Evolutionary conservation across 2,797 vertebrate species (phyloP).

Genomic region (Tiaroga cobitis): DNA sequence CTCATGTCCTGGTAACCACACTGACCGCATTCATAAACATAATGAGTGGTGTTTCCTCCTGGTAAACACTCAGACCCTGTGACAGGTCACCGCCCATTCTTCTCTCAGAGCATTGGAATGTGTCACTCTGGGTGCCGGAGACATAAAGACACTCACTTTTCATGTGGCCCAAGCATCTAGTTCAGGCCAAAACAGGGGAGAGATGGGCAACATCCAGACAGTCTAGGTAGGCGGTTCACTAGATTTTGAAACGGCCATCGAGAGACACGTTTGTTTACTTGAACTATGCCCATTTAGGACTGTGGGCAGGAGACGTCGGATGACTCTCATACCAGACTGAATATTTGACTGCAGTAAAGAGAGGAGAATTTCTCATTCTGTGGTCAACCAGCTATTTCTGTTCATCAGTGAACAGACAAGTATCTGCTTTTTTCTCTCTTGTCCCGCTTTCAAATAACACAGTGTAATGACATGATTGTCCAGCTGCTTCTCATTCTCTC

Average conservation of each 20-base stretch:
- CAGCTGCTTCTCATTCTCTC: conserved; percentile 52
- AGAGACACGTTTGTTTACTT: conserved; percentile 17
- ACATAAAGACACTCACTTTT: conserved; percentile 27
- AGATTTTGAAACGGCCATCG: not conserved
- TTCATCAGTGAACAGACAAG: conserved; percentile 6
- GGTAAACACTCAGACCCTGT: conserved; percentile 32
- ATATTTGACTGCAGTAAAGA: conserved; percentile 26
- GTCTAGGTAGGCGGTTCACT: conserved; percentile 1
- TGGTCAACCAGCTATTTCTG: conserved; percentile 27
- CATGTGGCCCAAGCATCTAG: not conserved
- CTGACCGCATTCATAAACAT: conserved; percentile 28
- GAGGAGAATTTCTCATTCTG: conserved; percentile 18
- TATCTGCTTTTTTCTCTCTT: conserved; percentile 21
- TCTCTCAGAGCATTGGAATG: conserved; percentile 72
- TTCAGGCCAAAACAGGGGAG: not conserved
- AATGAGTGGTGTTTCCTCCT: conserved; percentile 2
- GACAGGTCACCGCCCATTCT: conserved; percentile 43
- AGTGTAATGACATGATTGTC: conserved; percentile 57
- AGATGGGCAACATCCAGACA: not conserved
- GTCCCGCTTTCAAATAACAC: conserved; percentile 56
- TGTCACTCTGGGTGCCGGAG: conserved; percentile 62
- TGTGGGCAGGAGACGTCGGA: conserved; percentile 14
- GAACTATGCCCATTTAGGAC: conserved; percentile 5
- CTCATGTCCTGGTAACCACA: conserved; percentile 14
- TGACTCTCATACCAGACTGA: conserved; percentile 6